A percentile compares a stretch with the other conserved stretches of the same genome.
Evolutionary conservation across 2,888 invertebrate genomes (phyloP).

Genomic region (Hyalella azteca): DNA sequence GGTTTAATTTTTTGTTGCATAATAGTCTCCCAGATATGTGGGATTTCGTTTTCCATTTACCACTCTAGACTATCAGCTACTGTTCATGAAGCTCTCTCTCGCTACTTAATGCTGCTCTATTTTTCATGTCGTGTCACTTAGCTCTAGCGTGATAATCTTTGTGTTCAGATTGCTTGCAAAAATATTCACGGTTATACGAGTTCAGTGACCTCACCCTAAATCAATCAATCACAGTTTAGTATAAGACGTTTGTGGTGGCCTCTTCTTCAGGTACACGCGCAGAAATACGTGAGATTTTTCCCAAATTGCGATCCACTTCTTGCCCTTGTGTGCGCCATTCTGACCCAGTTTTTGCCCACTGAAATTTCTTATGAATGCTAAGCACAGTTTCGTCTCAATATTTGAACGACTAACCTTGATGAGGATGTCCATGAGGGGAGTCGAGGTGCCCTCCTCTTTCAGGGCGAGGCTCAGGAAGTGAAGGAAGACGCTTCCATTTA

Average conservation of each 20-base stretch:
- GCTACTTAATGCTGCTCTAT: too few species aligned
- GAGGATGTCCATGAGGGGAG: slow-evolving; percentile 39
- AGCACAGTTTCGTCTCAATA: background rate
- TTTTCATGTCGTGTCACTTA: too few species aligned
- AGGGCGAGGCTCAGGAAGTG: slow-evolving; percentile 47
- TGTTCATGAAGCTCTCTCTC: too few species aligned
- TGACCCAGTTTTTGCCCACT: background rate
- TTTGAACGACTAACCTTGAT: slow-evolving; percentile 39
- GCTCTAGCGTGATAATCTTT: too few species aligned
- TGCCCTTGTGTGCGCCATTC: too few species aligned
- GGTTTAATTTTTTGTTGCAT: background rate
- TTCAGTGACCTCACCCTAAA: too few species aligned
- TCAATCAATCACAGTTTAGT: background rate
- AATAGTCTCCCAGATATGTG: background rate
- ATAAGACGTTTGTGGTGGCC: background rate
- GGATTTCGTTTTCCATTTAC: background rate
- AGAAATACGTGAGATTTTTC: too few species aligned
- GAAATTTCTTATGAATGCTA: background rate
- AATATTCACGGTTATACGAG: too few species aligned
- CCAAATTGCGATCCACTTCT: too few species aligned
- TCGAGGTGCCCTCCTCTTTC: background rate
- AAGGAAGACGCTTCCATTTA: slow-evolving; percentile 54
- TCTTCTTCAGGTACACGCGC: background rate
- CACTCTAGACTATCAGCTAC: too few species aligned
- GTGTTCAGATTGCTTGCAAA: too few species aligned